phyloP scores from a whole-genome alignment of 2,113 vertebrate species.

The Jaculus jaculus region DNA sequence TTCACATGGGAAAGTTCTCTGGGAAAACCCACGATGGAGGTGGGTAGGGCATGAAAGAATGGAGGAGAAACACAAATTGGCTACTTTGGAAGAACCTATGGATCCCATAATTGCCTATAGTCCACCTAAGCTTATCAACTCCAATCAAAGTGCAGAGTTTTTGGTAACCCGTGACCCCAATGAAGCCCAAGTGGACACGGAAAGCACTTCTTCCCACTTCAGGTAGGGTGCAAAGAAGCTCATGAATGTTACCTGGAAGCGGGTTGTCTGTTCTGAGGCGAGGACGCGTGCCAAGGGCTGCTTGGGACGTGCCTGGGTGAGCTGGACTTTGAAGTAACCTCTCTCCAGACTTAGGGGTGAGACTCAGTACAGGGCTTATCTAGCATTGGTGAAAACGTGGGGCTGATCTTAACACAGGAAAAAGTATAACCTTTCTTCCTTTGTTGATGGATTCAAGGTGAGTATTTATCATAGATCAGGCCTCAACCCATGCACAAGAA shows the following conservation, averaged over 20 bases:
- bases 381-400: background rate
- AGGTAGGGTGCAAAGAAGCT: background rate
- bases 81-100: background rate
- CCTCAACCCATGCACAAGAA: background rate
- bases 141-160: background rate
- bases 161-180: background rate
- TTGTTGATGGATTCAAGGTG: background rate
- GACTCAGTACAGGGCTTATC: background rate
- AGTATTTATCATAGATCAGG: background rate
- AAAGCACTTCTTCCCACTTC: background rate
- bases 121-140: background rate
- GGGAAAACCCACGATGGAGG: background rate
- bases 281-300: background rate
- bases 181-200: background rate
- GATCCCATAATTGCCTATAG: background rate
- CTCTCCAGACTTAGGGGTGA: background rate
- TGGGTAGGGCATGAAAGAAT: background rate
- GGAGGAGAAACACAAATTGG: slow-evolving; percentile 14
- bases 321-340: background rate
- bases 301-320: background rate
- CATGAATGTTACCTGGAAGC: background rate
- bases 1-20: slow-evolving; percentile 34
- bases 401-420: background rate
- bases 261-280: background rate
- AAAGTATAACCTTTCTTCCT: background rate